Conservation (phyloP, 1,140 invertebrate species). For the Dinothrombium tinctorium region DNA sequence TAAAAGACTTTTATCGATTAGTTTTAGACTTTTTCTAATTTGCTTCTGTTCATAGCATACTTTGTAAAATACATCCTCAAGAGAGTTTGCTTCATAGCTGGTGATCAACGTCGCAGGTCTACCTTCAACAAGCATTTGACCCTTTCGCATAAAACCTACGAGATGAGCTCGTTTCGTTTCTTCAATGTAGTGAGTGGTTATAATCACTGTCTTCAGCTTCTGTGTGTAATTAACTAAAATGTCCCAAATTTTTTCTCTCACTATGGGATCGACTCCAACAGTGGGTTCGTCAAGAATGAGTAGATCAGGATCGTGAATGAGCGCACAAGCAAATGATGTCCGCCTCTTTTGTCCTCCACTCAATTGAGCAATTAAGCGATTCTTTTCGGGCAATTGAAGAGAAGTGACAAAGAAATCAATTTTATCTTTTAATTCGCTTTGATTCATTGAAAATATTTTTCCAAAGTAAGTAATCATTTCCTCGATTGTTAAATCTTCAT, state of each 20-base stretch:
- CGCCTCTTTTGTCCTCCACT: constrained; percentile 64
- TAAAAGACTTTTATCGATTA: too few species aligned
- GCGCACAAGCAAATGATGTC: constrained; percentile 69
- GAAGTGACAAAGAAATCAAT: constrained; percentile 68
- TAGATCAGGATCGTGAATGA: constrained; percentile 56
- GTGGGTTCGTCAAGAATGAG: constrained; percentile 26
- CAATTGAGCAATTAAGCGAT: neutral
- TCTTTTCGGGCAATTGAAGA: constrained; percentile 40
- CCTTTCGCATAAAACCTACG: neutral
- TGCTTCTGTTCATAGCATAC: neutral
- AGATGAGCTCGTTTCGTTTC: constrained; percentile 11
- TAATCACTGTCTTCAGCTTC: constrained; percentile 20
- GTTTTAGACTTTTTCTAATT: too few species aligned
- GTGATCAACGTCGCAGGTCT: neutral
- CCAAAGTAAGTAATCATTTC: constrained; percentile 89
- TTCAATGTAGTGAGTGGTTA: constrained; percentile 25
- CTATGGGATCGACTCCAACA: constrained; percentile 23
- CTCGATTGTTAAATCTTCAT: constrained; percentile 72
- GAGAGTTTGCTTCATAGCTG: neutral
- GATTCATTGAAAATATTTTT: constrained; percentile 69
- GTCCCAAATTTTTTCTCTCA: constrained; percentile 19
- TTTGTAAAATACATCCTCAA: neutral
- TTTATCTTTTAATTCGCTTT: constrained; percentile 46
- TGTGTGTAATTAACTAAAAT: constrained; percentile 19
- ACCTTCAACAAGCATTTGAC: neutral